A percentile compares a stretch with the other conserved stretches of the same genome.
Conservation (phyloP, 2,113 vertebrate species). For the Pipa parva region DNA sequence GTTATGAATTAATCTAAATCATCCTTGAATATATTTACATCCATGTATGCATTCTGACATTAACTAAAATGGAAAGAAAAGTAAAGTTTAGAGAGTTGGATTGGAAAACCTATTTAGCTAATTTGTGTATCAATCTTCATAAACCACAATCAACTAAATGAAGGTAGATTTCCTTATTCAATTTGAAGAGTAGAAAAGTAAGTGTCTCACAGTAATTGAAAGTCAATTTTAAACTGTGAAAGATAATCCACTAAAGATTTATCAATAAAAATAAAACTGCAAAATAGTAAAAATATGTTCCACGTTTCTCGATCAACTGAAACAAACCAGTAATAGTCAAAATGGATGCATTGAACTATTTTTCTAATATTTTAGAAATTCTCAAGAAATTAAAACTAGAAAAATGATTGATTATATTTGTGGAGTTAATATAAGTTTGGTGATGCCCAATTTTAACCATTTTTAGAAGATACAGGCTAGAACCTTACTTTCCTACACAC, state of each 20-base stretch:
- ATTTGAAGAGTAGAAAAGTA: not conserved
- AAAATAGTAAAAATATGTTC: no score
- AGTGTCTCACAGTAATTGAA: not conserved
- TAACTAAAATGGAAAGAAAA: constrained; percentile 32
- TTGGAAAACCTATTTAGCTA: constrained; percentile 10
- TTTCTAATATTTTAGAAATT: no score
- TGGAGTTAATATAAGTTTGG: no score
- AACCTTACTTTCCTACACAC: no score
- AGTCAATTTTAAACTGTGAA: constrained; percentile 14
- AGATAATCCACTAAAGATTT: constrained; percentile 6
- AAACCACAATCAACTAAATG: constrained; percentile 9
- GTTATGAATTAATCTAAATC: constrained; percentile 40
- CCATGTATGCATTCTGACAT: constrained; percentile 28
- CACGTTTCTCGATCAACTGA: no score
- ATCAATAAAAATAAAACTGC: not conserved
- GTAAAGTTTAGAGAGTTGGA: constrained; percentile 4
- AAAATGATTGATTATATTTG: no score
- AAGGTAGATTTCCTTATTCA: constrained; percentile 8
- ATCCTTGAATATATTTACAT: constrained; percentile 37
- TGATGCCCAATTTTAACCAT: no score
- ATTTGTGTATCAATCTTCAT: constrained; percentile 23
- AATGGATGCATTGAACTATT: no score
- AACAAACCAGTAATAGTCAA: no score
- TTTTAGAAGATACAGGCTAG: no score
- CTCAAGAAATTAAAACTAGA: no score